Evolutionary conservation across 1,140 invertebrate species (phyloP).

Genomic region (Drosophila suzukii): DNA sequence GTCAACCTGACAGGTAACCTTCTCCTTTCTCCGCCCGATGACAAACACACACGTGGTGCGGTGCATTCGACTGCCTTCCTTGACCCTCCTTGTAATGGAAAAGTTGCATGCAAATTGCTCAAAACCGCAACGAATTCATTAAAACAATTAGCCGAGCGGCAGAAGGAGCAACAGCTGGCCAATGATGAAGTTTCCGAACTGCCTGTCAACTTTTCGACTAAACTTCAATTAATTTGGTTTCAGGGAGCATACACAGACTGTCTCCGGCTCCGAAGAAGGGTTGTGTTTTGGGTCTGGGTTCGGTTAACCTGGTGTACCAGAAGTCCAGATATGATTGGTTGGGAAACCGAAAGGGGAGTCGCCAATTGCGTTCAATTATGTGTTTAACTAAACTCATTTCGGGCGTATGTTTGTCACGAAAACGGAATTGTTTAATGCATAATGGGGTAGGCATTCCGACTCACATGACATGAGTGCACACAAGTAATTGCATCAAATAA

Average conservation of each 20-base stretch:
- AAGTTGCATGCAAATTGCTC: slow-evolving; percentile 78
- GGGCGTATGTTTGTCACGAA: slow-evolving; percentile 27
- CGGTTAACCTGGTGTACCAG: slow-evolving; percentile 1
- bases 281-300: background rate
- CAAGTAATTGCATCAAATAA: slow-evolving; percentile 8
- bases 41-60: slow-evolving; percentile 34
- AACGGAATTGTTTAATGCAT: slow-evolving; percentile 27
- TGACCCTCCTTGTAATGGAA: slow-evolving; percentile 51
- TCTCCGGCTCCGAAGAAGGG: slow-evolving; percentile 8
- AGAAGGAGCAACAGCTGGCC: slow-evolving; percentile 58
- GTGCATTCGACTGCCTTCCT: slow-evolving; percentile 9
- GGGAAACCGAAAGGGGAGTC: slow-evolving; percentile 14
- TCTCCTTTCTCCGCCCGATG: slow-evolving; percentile 4
- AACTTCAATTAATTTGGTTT: slow-evolving; percentile 44
- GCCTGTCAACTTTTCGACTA: slow-evolving; percentile 48
- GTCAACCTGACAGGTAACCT: slow-evolving; percentile 55
- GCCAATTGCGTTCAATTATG: slow-evolving; percentile 44
- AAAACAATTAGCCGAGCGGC: slow-evolving; percentile 77
- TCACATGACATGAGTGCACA: background rate
- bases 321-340: slow-evolving; percentile 26
- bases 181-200: slow-evolving; percentile 27
- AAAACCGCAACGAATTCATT: slow-evolving; percentile 81
- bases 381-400: slow-evolving; percentile 34
- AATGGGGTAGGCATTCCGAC: background rate
- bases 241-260: background rate